Conservation (phyloP, 2,888 invertebrate genomes). For the Netelia inedita region DNA sequence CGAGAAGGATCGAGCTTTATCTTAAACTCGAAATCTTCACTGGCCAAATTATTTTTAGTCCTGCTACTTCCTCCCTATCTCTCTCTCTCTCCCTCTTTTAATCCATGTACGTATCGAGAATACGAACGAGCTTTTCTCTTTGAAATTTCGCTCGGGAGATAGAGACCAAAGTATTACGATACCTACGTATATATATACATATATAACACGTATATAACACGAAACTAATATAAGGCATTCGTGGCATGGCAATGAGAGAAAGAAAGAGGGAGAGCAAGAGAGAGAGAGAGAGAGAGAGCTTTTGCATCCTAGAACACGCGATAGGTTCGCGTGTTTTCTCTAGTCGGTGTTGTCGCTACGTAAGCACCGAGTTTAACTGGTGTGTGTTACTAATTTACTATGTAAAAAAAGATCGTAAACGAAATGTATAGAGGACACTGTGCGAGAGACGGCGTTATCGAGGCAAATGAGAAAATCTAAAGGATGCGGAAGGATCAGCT, state of each 20-base stretch:
- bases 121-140: conserved; percentile 51
- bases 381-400: conserved; percentile 47
- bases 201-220: background rate
- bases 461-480: background rate
- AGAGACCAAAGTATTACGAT: conserved; percentile 27
- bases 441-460: background rate
- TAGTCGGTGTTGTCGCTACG: conserved; percentile 26
- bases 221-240: conserved; percentile 1
- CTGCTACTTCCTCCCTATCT: background rate
- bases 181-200: background rate
- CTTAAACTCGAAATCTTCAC: conserved; percentile 38
- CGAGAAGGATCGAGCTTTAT: conserved; percentile 27
- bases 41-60: conserved; percentile 58
- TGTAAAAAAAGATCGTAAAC: conserved; percentile 43
- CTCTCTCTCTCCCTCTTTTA: background rate
- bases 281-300: conserved; percentile 21
- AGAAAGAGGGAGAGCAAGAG: conserved; percentile 14
- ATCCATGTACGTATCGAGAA: conserved; percentile 19
- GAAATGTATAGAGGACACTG: conserved; percentile 24
- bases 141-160: conserved; percentile 52
- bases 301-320: conserved; percentile 60
- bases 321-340: conserved; percentile 53
- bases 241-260: background rate
- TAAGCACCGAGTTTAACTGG: conserved; percentile 30
- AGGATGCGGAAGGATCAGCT: background rate